Evolutionary conservation across 2,888 invertebrate genomes (phyloP), one percentile per base, ranked within the genome.

Genomic region (Archips xylosteana): DNA sequence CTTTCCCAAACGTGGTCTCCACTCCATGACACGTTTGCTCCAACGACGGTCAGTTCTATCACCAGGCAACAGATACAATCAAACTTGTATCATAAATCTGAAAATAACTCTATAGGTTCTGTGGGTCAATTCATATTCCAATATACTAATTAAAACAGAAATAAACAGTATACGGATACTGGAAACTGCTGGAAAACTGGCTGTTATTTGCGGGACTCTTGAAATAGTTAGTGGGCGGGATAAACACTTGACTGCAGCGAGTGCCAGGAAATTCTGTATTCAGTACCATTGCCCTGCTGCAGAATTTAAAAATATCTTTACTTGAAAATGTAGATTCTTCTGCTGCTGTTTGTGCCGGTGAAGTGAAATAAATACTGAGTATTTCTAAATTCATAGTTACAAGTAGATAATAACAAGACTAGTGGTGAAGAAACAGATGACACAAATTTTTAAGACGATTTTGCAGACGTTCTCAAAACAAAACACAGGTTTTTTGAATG

Each of bases 191-290:
- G 51, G 67, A 70, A 64, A 64, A 75, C 65, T 70, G 15, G 51
- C 65, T 67, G 78, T 75, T 78, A 77, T 82, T 79, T 81, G 75
- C 75, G 77, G 76, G 77, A 69, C 60, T 75, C 77, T 78, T 69
- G 75, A 78, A 75, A 80, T 78, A 79, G 73, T 77, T 76, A 76
- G 71, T 61, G 66, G 75, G 76, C 70, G 76, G 76, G 75, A 70
- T 79, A 76, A 81, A 78, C 78, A 81, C 78, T 81, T 80, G 80
- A 81, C 78, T 78, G 79, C 76, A 70, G 75, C 71, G 75, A 76
- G 78, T 78, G 79, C 82, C 80, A 78, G 77, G 61, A 79, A 76
- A 81, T 81, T 80, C 78, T 71, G 81, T 79, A 83, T 83, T 83
- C 83, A 76, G 80, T 75, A 74, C 76, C 79, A 78, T 81, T 78